Evolutionary conservation across 2,113 vertebrate species (phyloP), one percentile per base, ranked within the genome.

Genomic region (Rostratula benghalensis): DNA sequence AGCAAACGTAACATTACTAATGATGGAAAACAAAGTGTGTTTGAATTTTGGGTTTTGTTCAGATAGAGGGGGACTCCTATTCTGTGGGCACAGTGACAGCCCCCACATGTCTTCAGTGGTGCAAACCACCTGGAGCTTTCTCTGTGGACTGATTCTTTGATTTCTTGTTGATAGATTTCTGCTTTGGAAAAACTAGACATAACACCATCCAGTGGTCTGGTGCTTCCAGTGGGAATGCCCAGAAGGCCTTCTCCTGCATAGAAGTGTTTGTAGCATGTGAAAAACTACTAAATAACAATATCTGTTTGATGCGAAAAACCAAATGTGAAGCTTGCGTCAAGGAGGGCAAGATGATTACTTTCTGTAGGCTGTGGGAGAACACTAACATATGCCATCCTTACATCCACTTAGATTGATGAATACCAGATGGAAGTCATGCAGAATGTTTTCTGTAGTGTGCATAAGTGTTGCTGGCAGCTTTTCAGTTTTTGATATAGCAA

Each of bases 351-450:
- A 46, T 48, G 68, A 86, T 92, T 70, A 50, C 93, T 85, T 96
- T 97, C 90, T 94, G 15, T 68, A 57, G 91, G 91, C 91, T 76
- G 84, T 93, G 71, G 92, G 91, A 77, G 46, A 80, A 96, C 90
- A 89, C 85, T 30, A 89, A 95, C 98, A 98, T 98, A 98, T 98
- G 97, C 94, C 98, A 95, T 97, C 97, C 96, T 97, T 97, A 91
- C 96, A 97, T 98, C 78, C 83, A 67, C 81, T 43, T 93, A 91
- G 80, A 87, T 56, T 94, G 98, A 97, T 97, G 95, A 97, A 95
- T 91, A 98, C 93, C 98, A 99, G 98, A 98, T 98, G 98, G 98
- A 97, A 95, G 90, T 89, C 35, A 79, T 93, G 87, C 95, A 95
- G 97, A 96, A 97, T 94, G 97, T 97, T 96, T 96, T 96, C 79